These are phyloP conservation scores for Lepidocolaptes lacrymiger DNA, from an alignment of 2,797 vertebrate genomes.

Conservation along the genomic window DNA sequence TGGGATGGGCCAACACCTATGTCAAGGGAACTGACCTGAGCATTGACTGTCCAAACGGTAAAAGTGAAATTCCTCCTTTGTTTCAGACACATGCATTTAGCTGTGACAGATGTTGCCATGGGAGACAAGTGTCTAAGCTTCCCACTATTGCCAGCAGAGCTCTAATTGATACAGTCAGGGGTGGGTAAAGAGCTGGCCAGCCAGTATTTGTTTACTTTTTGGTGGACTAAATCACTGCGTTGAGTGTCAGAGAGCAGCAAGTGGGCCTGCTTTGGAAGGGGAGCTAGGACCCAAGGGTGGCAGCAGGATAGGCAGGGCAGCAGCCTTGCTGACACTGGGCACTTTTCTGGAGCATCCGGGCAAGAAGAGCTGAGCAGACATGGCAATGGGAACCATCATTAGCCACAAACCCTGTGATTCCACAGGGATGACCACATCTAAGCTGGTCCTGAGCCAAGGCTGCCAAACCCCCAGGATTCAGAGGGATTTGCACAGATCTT, in stretches of 20 bases:
- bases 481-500: not conserved
- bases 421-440: not conserved
- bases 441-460: not conserved
- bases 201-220: not conserved
- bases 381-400: not conserved
- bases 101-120: conserved; percentile 39
- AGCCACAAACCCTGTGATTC: not conserved
- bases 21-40: not conserved
- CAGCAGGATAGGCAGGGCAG: not conserved
- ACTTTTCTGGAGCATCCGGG: not conserved
- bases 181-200: not conserved
- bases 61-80: not conserved
- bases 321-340: not conserved
- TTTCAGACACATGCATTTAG: not conserved
- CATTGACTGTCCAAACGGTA: not conserved
- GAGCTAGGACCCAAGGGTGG: not conserved
- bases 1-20: fast-evolving
- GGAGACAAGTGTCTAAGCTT: conserved; percentile 1
- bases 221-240: not conserved
- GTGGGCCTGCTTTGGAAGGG: not conserved
- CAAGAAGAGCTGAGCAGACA: not conserved
- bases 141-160: not conserved
- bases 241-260: not conserved
- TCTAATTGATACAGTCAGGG: not conserved
- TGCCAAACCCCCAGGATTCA: not conserved